phyloP scores from a whole-genome alignment of 2,888 invertebrate species.

The Rapana venosa region DNA sequence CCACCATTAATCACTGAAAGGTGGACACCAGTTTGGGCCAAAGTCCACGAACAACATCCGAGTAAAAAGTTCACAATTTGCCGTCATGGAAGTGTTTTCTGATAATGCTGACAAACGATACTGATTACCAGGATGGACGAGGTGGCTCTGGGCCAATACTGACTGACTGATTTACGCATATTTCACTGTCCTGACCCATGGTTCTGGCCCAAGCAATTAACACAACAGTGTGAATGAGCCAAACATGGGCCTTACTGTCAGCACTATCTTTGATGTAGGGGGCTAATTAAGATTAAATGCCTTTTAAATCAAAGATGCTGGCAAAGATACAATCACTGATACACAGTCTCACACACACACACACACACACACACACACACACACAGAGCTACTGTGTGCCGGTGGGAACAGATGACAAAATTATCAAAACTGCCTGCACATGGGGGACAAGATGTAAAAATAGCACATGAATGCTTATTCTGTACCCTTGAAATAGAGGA shows the following conservation, averaged over 20 bases:
- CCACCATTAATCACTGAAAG: not conserved
- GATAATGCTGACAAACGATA: slow-evolving; percentile 25
- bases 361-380: slow-evolving; percentile 1
- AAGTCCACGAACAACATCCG: not conserved
- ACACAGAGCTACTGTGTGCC: too few species aligned
- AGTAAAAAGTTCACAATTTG: not conserved
- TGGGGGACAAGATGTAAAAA: too few species aligned
- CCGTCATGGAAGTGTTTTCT: not conserved
- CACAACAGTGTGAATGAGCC: slow-evolving; percentile 13
- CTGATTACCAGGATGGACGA: slow-evolving; percentile 15
- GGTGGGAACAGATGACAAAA: too few species aligned
- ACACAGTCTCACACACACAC: not conserved
- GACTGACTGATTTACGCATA: not conserved
- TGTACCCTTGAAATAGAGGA: too few species aligned
- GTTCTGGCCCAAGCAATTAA: not conserved
- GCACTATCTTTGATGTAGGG: not conserved
- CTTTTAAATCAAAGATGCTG: not conserved
- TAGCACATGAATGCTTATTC: too few species aligned
- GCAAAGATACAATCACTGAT: not conserved
- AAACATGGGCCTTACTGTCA: not conserved
- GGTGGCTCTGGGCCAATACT: not conserved
- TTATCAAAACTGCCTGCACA: too few species aligned
- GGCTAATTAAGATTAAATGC: not conserved
- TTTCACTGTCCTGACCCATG: not conserved
- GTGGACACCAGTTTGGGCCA: not conserved